Conservation (phyloP, 2,888 invertebrate species). For the Perizoma flavofasciatum region DNA sequence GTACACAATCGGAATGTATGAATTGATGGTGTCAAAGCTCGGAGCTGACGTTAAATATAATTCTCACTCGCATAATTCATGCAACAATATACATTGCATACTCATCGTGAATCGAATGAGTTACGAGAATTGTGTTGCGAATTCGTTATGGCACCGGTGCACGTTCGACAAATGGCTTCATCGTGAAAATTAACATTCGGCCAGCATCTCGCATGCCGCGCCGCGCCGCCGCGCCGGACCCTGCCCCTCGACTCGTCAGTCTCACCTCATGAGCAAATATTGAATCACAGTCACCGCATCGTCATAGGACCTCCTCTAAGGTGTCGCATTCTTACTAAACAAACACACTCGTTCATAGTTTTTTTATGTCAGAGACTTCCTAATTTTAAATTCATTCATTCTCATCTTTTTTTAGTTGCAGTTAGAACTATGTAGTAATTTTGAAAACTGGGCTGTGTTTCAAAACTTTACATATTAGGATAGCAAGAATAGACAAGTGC, state of each 20-base stretch:
- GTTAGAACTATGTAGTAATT: neutral
- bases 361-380: slow-evolving; percentile 45
- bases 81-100: slow-evolving; percentile 66
- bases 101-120: slow-evolving; percentile 58
- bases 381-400: slow-evolving; percentile 50
- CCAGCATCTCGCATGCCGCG: slow-evolving; percentile 58
- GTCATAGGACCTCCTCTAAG: slow-evolving; percentile 67
- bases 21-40: slow-evolving; percentile 49
- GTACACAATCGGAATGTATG: slow-evolving; percentile 51
- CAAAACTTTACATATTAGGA: no score
- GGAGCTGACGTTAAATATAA: slow-evolving; percentile 46
- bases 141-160: slow-evolving; percentile 67
- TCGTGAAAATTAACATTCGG: slow-evolving; percentile 80
- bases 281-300: slow-evolving; percentile 52
- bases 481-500: no score
- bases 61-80: slow-evolving; percentile 67
- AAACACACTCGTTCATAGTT: slow-evolving; percentile 51
- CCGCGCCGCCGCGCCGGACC: slow-evolving; percentile 26
- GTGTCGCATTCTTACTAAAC: slow-evolving; percentile 64
- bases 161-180: slow-evolving; percentile 78
- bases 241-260: slow-evolving; percentile 38
- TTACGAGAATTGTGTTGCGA: slow-evolving; percentile 69
- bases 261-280: slow-evolving; percentile 69
- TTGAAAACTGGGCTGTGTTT: no score
- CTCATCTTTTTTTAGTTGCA: slow-evolving; percentile 39